Evolutionary conservation across 2,797 vertebrate species (phyloP).

Genomic region (Falco columbarius): DNA sequence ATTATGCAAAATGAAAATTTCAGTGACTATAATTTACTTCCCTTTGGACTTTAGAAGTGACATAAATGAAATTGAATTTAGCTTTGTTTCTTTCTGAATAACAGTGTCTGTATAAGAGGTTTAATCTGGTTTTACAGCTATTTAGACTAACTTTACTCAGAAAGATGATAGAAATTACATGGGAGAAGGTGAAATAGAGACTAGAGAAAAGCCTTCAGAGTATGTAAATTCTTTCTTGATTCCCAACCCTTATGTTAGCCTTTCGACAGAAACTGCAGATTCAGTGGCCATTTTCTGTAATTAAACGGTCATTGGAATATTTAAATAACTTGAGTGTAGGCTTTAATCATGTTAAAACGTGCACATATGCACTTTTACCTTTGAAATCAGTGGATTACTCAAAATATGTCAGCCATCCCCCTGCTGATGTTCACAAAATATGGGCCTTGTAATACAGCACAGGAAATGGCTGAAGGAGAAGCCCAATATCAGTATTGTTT

Average conservation of each 20-base stretch:
- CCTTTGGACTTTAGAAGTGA: not conserved
- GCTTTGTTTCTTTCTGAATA: not conserved
- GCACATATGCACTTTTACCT: not conserved
- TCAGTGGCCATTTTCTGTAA: not conserved
- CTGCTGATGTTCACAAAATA: not conserved
- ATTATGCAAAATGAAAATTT: not conserved
- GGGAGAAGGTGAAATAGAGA: not conserved
- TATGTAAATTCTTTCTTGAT: not conserved
- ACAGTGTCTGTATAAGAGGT: not conserved
- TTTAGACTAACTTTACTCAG: not conserved
- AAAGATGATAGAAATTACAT: not conserved
- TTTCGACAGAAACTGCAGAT: not conserved
- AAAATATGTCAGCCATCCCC: not conserved
- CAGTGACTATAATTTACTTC: not conserved
- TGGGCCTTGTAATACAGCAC: not conserved
- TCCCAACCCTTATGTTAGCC: not conserved
- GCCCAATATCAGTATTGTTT: not conserved
- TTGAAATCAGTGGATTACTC: not conserved
- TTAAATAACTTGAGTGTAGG: not conserved
- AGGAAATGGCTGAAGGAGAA: not conserved
- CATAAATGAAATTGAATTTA: not conserved
- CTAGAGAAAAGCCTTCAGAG: not conserved
- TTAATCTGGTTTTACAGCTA: conserved; percentile 8
- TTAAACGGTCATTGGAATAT: not conserved
- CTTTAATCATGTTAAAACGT: not conserved